Evolutionary conservation across 2,888 invertebrate genomes (phyloP).

Genomic region (Caenorhabditis sp.): DNA sequence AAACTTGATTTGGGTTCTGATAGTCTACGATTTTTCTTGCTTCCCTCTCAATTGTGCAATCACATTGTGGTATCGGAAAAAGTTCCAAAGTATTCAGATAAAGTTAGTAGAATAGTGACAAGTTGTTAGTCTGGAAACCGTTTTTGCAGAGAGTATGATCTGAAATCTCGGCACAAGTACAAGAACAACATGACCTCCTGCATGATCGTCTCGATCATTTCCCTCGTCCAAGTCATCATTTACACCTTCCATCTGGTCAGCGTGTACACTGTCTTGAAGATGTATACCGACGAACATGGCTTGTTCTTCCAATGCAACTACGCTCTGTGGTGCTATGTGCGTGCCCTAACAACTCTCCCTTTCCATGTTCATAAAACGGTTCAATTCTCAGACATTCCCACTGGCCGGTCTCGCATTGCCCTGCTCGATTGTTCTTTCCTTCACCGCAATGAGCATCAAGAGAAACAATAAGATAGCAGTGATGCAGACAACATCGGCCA

Average conservation of each 20-base stretch:
- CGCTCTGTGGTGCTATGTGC: slow-evolving; percentile 40
- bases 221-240: slow-evolving; percentile 38
- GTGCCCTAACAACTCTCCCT: neutral
- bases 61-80: slow-evolving; percentile 18
- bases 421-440: slow-evolving; percentile 15
- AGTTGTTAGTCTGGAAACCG: too few relatives aligned
- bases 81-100: slow-evolving; percentile 15
- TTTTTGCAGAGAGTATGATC: slow-evolving; percentile 34
- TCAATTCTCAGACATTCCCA: slow-evolving; percentile 41
- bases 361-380: too few relatives aligned
- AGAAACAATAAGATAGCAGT: slow-evolving; percentile 41
- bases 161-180: slow-evolving; percentile 29
- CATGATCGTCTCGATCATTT: slow-evolving; percentile 43
- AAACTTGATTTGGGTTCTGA: slow-evolving; percentile 31
- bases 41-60: slow-evolving; percentile 44
- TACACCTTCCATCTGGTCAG: slow-evolving; percentile 33
- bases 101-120: too few relatives aligned
- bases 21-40: slow-evolving; percentile 28
- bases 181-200: slow-evolving; percentile 44
- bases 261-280: neutral
- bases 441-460: neutral
- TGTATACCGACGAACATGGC: slow-evolving; percentile 17
- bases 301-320: slow-evolving; percentile 20
- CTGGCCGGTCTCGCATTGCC: slow-evolving; percentile 41
- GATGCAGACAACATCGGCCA: slow-evolving; percentile 4